phyloP scores from a whole-genome alignment of 2,888 invertebrate genomes.

The Eubasilissa splendida region DNA sequence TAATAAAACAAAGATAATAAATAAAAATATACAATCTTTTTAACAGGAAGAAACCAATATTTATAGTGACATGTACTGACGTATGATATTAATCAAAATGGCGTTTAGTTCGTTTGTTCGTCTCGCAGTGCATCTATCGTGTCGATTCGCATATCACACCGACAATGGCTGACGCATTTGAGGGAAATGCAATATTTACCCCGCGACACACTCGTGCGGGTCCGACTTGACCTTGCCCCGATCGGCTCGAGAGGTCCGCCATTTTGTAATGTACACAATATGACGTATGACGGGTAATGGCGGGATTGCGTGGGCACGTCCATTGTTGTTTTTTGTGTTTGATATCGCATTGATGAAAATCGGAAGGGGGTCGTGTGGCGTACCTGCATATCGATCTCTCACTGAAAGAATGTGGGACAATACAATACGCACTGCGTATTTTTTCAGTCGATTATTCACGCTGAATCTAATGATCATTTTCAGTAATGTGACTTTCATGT shows the following conservation, averaged over 20 bases:
- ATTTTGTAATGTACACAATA: not conserved
- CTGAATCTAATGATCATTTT: not conserved
- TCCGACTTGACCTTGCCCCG: conserved; percentile 46
- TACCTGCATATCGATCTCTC: conserved; percentile 30
- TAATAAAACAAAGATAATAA: no score
- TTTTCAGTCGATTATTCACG: conserved; percentile 22
- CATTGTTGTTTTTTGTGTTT: conserved; percentile 30
- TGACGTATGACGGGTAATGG: conserved; percentile 17
- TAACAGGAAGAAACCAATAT: no score
- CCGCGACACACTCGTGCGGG: conserved; percentile 33
- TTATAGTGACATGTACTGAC: no score
- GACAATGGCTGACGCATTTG: conserved; percentile 38
- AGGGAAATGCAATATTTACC: conserved; percentile 31
- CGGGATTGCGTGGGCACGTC: conserved; percentile 21
- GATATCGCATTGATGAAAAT: conserved; percentile 23
- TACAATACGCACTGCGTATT: conserved; percentile 32
- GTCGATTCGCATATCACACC: conserved; percentile 35
- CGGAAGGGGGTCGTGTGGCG: conserved; percentile 20
- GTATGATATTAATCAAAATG: not conserved
- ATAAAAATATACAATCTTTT: no score
- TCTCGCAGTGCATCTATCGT: conserved; percentile 23
- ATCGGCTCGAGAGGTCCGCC: not conserved
- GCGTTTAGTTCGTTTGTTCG: conserved; percentile 12
- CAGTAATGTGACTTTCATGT: no score
- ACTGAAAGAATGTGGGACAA: not conserved